Base-by-base conservation (phyloP, 2,797 vertebrate species). In the Octomys mimax region DNA sequence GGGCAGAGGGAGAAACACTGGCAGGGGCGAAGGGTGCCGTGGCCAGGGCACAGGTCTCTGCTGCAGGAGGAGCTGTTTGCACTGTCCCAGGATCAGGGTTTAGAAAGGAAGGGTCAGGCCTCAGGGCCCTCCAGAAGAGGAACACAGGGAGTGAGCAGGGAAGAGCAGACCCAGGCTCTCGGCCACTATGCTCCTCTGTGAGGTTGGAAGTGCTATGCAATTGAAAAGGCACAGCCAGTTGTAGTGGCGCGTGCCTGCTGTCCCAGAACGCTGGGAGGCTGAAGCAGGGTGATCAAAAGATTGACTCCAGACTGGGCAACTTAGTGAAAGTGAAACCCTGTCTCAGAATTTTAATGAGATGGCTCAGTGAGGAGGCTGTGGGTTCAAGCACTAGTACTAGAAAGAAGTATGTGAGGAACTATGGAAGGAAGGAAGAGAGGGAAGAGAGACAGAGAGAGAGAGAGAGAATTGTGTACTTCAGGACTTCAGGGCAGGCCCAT, bases 401-500 rank as follows among this genome's bases (percentile, higher is more conserved):
- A 33, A 66, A 33, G 64, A 66, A 66, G 5, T 16, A 66, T 14
- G 64, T 13, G 11, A 77, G 28, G 7, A 31, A 75, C 9, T 24
- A 31, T 46, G 22, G 4, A n/a, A 33, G 42, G 26, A 4, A n/a
- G 14, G 18, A 13, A 39, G 24, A 21, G 22, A 75, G 68, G 68
- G 2, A n/a, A 33, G 68, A 2, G 36, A 39, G n/a, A 42, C 11
- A 2, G 36, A 42, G 62, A 49, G 7, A 49, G 49, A 49, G 49
- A 49, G 49, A 49, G 9, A 6, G 11, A 73, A 33, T 1, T 88
- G 10, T 68, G 61, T 64, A 68, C 4, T 96, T 95, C 83, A 84
- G 33, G 87, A 68, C 3, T 96, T 95, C 83, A 84, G 33, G 87
- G 31, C 66, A 57, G 81, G 92, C 52, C 5, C 8, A 19, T 93